These are phyloP conservation scores for Xiphophorus birchmanni DNA, from an alignment of 2,797 vertebrate genomes.

Conservation along the genomic window DNA sequence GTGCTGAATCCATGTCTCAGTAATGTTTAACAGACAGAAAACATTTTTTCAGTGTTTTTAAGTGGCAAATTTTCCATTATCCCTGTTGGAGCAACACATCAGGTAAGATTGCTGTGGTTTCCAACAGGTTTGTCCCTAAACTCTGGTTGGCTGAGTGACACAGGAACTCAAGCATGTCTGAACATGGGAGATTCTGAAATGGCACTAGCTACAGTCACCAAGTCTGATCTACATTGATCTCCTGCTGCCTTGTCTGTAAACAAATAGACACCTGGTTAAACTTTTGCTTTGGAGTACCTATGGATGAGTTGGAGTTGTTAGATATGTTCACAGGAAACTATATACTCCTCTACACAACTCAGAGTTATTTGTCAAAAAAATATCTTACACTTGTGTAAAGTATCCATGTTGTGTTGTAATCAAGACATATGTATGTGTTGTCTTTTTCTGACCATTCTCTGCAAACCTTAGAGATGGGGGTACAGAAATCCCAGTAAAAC, in stretches of 20 bases:
- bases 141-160: conserved; percentile 34
- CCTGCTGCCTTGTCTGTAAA: conserved; percentile 34
- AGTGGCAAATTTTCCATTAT: not conserved
- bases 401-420: not conserved
- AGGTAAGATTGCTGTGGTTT: conserved; percentile 26
- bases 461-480: not conserved
- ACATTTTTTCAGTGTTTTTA: not conserved
- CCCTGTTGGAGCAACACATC: conserved; percentile 14
- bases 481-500: not conserved
- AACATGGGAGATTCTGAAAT: conserved; percentile 42
- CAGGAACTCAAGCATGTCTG: conserved; percentile 34
- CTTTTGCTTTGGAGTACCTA: conserved; percentile 28
- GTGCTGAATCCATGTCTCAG: too few relatives aligned
- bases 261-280: conserved; percentile 53
- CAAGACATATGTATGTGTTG: not conserved
- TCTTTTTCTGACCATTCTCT: not conserved
- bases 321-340: too few relatives aligned
- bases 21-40: not conserved
- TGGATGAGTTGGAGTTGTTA: not conserved
- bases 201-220: conserved; percentile 24
- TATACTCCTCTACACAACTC: too few relatives aligned
- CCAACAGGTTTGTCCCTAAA: conserved; percentile 31
- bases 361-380: too few relatives aligned
- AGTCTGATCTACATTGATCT: conserved; percentile 19
- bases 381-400: not conserved